phyloP scores from a whole-genome alignment of 2,888 invertebrate genomes.

The Lochmaea capreae region DNA sequence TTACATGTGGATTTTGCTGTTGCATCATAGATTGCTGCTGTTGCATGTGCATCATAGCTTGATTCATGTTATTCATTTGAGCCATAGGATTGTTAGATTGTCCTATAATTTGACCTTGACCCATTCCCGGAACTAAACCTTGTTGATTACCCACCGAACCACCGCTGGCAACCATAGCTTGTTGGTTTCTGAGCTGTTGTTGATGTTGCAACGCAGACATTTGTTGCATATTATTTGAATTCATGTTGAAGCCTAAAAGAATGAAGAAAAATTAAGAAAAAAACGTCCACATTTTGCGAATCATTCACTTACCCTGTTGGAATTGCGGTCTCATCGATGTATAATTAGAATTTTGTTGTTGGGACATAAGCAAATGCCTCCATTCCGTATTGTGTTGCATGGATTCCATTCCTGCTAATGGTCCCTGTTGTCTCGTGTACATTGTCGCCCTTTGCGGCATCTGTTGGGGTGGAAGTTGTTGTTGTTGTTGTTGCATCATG shows the following conservation, averaged over 20 bases:
- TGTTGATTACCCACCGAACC: slow-evolving; percentile 45
- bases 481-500: slow-evolving; percentile 70
- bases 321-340: slow-evolving; percentile 68
- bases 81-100: slow-evolving; percentile 59
- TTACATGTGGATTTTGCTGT: slow-evolving; percentile 64
- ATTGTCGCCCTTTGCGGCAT: slow-evolving; percentile 62
- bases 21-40: slow-evolving; percentile 68
- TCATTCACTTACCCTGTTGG: slow-evolving; percentile 63
- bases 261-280: neutral
- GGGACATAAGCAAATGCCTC: slow-evolving; percentile 75
- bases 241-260: slow-evolving; percentile 54
- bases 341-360: slow-evolving; percentile 66
- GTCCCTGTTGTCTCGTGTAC: slow-evolving; percentile 68
- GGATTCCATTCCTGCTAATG: slow-evolving; percentile 66
- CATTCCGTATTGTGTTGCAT: slow-evolving; percentile 69
- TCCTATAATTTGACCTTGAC: slow-evolving; percentile 56
- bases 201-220: slow-evolving; percentile 65
- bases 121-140: slow-evolving; percentile 51
- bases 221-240: slow-evolving; percentile 60
- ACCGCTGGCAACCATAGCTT: slow-evolving; percentile 25
- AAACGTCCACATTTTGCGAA: neutral
- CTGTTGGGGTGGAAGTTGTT: slow-evolving; percentile 55
- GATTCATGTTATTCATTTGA: slow-evolving; percentile 65
- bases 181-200: slow-evolving; percentile 56
- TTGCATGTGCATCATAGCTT: slow-evolving; percentile 68